Conservation (phyloP, 2,797 vertebrate species). For the Microchirus variegatus region DNA sequence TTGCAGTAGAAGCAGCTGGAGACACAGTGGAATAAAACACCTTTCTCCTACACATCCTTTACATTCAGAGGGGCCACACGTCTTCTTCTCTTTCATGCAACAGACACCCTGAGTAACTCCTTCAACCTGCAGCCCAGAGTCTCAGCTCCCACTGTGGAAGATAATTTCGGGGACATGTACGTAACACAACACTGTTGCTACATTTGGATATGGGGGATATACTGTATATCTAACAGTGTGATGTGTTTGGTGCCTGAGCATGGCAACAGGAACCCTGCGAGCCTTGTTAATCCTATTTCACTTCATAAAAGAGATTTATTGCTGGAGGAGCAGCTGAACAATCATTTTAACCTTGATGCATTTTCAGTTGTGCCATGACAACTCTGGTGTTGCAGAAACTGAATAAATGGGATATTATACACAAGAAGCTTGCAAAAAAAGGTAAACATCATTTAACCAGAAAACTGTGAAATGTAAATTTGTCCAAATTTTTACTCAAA, state of each 20-base stretch:
- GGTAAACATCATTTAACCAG: background rate
- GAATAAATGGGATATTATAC: background rate
- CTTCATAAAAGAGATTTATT: slow-evolving; percentile 55
- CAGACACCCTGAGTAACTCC: slow-evolving; percentile 52
- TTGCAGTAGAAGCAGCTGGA: slow-evolving; percentile 82
- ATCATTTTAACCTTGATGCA: slow-evolving; percentile 27
- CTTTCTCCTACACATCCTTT: slow-evolving; percentile 66
- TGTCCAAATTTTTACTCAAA: too few species aligned
- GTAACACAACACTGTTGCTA: slow-evolving; percentile 63
- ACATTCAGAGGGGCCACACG: slow-evolving; percentile 59
- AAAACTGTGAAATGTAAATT: background rate
- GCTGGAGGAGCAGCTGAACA: slow-evolving; percentile 54
- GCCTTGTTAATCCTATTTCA: slow-evolving; percentile 50
- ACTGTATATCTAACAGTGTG: slow-evolving; percentile 37
- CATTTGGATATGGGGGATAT: slow-evolving; percentile 60
- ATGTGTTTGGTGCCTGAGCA: slow-evolving; percentile 56
- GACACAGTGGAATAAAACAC: slow-evolving; percentile 85
- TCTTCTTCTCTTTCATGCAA: slow-evolving; percentile 59
- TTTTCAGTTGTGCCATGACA: slow-evolving; percentile 25
- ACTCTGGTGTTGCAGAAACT: slow-evolving; percentile 3
- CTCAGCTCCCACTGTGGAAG: slow-evolving; percentile 29
- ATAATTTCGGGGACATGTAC: slow-evolving; percentile 56
- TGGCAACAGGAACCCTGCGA: slow-evolving; percentile 30
- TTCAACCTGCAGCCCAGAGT: slow-evolving; percentile 6
- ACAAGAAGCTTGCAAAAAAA: background rate